Base-by-base conservation (phyloP, 2,888 invertebrate genomes). In the Spodoptera picta region DNA sequence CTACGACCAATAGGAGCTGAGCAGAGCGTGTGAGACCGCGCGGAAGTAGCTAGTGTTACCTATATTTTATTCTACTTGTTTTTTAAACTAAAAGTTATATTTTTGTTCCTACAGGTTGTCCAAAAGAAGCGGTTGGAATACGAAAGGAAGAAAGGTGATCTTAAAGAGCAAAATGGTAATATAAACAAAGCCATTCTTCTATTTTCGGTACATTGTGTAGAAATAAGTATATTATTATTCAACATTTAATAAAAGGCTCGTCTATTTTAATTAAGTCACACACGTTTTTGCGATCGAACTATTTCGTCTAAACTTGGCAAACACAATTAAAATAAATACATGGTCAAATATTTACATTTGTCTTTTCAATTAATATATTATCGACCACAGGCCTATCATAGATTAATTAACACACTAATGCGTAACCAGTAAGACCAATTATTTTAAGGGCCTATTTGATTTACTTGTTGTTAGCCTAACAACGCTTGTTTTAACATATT, bases 41-140 rank as follows among this genome's bases (percentile, higher is more conserved):
- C n/a, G n/a, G n/a, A n/a, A n/a, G n/a, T n/a, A n/a, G n/a, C n/a
- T n/a, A n/a, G n/a, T n/a, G n/a, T n/a, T n/a, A 19, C 19, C 19
- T 19, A 19, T 2, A 19, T 19, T 19, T 19, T 19, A 19, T 19
- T 19, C 2, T 19, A 19, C 1, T 19, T 19, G 19, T 54, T 47
- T 44, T 86, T 84, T 27, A 27, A 27, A 27, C 24, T 27, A 27
- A 27, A 3, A 27, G 27, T 2, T 0, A 27, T 27, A 27, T 27
- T 27, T 27, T 27, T 27, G 27, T 27, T 5, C 27, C 27, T 27
- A 41, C 75, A 92, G 92, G 91, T 92, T 3, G 92, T 93, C 23
- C 87, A 85, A 69, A 92, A 90, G 68, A 87, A 84, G 62, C 87
- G 91, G 11, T 44, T 77, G 36, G 88, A 91, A 72, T 89, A 91